Evolutionary conservation across 2,797 vertebrate genomes (phyloP), one percentile per base, ranked within the genome.

Genomic region (Oreochromis mossambicus): DNA sequence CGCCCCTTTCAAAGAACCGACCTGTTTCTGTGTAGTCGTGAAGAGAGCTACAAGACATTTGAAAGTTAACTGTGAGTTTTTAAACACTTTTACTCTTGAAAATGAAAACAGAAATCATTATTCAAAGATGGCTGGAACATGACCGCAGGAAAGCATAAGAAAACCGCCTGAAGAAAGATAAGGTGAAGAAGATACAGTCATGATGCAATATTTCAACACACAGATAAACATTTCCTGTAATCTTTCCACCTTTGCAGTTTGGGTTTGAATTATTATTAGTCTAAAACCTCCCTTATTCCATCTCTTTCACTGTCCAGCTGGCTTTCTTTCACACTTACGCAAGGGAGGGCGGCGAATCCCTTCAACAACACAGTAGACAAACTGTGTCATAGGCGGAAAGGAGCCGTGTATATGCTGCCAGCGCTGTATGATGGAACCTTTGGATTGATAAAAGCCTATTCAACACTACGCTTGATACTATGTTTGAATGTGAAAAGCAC

Each of bases 221-320:
- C n/a, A 48, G 8, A 14, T 61, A 13, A 5, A 36, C 12, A 21
- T 55, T 79, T 82, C 8, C 7, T 66, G 11, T 80, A 10, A 78
- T 61, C 51, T 32, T 51, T 81, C 81, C 10, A 15, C 29, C 14
- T 54, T 48, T 50, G 21, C 58, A 24, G 14, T 83, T 86, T 80
- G 9, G 15, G 78, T 56, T 14, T 21, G 24, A 46, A 58, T 34
- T 84, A 24, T 77, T 61, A 58, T 52, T 56, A 70, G 29, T 21
- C 58, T 80, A 14, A 63, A 91, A 29, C 81, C 11, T 66, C 52
- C 41, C 79, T 82, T 43, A 76, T 66, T 85, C 58, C 80, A 75
- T 84, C 70, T 81, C 52, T 87, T 87, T 94, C 89, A 80, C 92
- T 91, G 91, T 89, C 93, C 93, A 94, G 89, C 88, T 93, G 91